A percentile compares a stretch with the other conserved stretches of the same genome.
Conservation (phyloP, 2,113 vertebrate species). For the Osmerus mordax region DNA sequence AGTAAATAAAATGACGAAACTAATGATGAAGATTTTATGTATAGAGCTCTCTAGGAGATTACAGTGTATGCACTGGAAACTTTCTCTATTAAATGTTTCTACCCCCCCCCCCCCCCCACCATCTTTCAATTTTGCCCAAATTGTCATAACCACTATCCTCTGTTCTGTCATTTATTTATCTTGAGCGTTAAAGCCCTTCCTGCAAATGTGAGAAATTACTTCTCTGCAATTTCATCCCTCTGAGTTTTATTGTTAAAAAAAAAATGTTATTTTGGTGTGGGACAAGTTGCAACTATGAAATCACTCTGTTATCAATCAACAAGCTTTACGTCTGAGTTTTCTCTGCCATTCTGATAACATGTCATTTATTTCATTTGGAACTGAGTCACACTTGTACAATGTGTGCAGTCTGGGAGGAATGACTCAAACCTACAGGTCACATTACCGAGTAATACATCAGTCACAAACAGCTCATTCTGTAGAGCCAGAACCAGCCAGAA, state of each 20-base stretch:
- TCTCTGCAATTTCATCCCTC: conserved; percentile 40
- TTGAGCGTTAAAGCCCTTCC: conserved; percentile 52
- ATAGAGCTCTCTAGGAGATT: too few species aligned
- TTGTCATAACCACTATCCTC: conserved; percentile 57
- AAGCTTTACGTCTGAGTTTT: conserved; percentile 25
- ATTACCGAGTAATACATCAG: conserved; percentile 52
- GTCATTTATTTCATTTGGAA: conserved; percentile 50
- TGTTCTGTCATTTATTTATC: conserved; percentile 54
- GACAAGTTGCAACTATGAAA: conserved; percentile 28
- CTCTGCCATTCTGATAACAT: conserved; percentile 40
- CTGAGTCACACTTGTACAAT: conserved; percentile 13
- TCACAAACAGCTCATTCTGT: conserved; percentile 13
- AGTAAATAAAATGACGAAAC: neutral
- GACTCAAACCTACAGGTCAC: conserved; percentile 30
- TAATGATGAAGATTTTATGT: too few species aligned
- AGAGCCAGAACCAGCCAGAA: neutral
- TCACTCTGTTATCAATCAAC: conserved; percentile 69
- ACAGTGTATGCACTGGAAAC: neutral
- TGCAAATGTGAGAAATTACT: conserved; percentile 56
- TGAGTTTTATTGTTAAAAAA: conserved; percentile 38
- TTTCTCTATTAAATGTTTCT: conserved; percentile 42
- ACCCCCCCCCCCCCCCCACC: conserved; percentile 33
- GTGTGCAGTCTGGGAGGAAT: conserved; percentile 11
- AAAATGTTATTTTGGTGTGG: conserved; percentile 29
- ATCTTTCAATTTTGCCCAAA: conserved; percentile 54